These are phyloP conservation scores for Drosophila bocqueti DNA, from an alignment of 1,140 invertebrate species.

Conservation along the genomic window DNA sequence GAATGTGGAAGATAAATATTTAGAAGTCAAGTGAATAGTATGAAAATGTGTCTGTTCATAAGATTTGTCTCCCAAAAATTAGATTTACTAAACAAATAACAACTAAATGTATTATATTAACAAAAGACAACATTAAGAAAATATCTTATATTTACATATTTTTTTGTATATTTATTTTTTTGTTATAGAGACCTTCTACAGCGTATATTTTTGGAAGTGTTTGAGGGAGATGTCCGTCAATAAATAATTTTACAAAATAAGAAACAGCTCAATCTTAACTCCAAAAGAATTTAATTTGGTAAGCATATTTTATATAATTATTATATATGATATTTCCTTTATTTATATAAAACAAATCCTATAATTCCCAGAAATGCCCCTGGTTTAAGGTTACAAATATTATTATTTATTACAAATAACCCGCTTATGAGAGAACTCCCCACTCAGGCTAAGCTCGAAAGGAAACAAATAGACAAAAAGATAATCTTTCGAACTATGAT, in stretches of 20 bases:
- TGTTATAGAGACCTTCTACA: too few relatives aligned
- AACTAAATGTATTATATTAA: too few relatives aligned
- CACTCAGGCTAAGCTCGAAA: neutral
- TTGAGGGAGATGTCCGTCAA: neutral
- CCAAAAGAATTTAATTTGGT: neutral
- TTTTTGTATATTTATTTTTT: too few relatives aligned
- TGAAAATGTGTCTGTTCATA: neutral
- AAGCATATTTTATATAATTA: neutral
- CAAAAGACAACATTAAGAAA: too few relatives aligned
- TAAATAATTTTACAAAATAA: neutral
- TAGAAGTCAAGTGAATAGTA: neutral
- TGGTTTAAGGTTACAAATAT: neutral
- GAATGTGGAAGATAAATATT: too few relatives aligned
- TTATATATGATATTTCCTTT: neutral
- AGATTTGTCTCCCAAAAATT: neutral
- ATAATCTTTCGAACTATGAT: slow-evolving; percentile 33
- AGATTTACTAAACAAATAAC: too few relatives aligned
- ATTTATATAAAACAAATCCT: neutral
- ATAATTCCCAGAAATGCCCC: neutral
- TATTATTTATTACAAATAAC: slow-evolving; percentile 5
- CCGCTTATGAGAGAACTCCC: neutral
- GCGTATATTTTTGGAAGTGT: too few relatives aligned
- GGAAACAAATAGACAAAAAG: slow-evolving; percentile 11
- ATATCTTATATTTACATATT: too few relatives aligned
- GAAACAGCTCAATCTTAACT: neutral